A percentile compares a stretch with the other conserved stretches of the same genome.
Conservation (phyloP, 2,888 invertebrate genomes). For the Lithodes maja region DNA sequence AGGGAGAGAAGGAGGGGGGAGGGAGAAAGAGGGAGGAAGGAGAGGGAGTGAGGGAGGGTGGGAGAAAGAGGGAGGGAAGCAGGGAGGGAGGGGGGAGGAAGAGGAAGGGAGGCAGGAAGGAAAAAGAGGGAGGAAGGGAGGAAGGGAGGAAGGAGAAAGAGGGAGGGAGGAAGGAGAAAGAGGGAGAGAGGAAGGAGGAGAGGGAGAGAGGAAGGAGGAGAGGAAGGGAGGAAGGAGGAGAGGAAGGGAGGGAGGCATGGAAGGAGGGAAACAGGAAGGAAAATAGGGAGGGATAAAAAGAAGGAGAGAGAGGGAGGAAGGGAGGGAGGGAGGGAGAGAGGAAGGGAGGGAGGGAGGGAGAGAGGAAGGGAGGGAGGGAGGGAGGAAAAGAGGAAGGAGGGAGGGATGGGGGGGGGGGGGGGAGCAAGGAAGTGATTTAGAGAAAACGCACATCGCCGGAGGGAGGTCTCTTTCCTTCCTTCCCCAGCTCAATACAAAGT, state of each 20-base stretch:
- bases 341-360: neutral
- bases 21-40: neutral
- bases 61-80: neutral
- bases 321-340: neutral
- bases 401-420: neutral
- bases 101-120: neutral
- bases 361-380: neutral
- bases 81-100: neutral
- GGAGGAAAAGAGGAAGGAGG: neutral
- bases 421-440: neutral
- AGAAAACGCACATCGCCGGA: neutral
- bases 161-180: neutral
- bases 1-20: neutral
- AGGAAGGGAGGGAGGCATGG: neutral
- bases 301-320: neutral
- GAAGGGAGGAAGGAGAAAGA: neutral
- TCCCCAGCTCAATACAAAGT: neutral
- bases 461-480: neutral
- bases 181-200: neutral
- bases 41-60: neutral
- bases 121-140: neutral
- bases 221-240: too few relatives aligned
- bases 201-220: neutral
- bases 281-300: neutral
- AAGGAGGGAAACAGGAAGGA: neutral